Evolutionary conservation across 2,113 vertebrate species (phyloP).

Genomic region (Mus pahari): DNA sequence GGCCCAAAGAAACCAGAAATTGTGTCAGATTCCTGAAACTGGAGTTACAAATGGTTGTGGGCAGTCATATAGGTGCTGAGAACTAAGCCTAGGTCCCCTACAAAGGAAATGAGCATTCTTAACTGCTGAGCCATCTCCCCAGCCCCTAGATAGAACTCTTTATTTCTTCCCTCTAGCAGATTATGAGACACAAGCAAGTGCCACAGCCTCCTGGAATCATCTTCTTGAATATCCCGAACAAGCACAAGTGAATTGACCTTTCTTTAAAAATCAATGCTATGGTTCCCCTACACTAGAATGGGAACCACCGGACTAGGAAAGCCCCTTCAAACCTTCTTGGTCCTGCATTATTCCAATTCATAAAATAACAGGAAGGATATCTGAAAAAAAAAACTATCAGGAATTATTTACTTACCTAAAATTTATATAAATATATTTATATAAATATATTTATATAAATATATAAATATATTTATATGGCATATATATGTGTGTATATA

Average conservation of each 20-base stretch:
- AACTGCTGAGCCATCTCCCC: not conserved
- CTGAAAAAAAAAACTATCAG: not conserved
- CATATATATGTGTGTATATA: too few relatives aligned
- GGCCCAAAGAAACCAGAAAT: too few relatives aligned
- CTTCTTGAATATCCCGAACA: not conserved
- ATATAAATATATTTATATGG: too few relatives aligned
- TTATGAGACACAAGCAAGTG: not conserved
- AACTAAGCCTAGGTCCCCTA: not conserved
- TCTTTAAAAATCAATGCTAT: not conserved
- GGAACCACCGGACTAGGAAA: not conserved
- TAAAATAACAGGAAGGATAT: not conserved
- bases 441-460: too few relatives aligned
- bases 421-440: too few relatives aligned
- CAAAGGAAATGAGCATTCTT: not conserved
- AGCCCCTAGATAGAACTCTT: not conserved
- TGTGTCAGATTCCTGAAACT: not conserved
- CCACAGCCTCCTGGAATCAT: not conserved
- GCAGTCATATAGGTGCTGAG: not conserved
- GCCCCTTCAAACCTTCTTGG: not conserved
- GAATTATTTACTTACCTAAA: not conserved
- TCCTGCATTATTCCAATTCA: conserved; percentile 24
- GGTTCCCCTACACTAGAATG: not conserved
- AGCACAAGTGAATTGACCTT: not conserved
- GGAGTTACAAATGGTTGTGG: not conserved
- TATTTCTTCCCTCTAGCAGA: not conserved